These are phyloP conservation scores for Petrolisthes manimaculis DNA, from an alignment of 2,888 invertebrate species.

Conservation along the genomic window DNA sequence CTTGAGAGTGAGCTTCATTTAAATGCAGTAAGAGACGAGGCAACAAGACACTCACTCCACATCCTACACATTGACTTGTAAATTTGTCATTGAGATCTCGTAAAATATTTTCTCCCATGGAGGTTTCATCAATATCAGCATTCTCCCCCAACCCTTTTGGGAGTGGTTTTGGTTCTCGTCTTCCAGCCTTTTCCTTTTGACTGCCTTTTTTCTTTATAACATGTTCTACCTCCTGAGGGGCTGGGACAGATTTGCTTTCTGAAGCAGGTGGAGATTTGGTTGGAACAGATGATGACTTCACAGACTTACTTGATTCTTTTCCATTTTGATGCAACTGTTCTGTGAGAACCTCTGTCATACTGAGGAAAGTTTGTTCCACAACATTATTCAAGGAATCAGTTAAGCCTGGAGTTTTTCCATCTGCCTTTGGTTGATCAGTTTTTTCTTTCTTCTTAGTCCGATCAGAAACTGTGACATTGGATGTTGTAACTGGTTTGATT, in stretches of 20 bases:
- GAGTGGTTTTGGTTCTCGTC: constrained; percentile 45
- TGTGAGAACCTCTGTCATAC: constrained; percentile 51
- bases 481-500: neutral
- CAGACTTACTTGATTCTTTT: constrained; percentile 23
- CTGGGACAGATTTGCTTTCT: neutral
- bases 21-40: constrained; percentile 47
- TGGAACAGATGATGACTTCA: neutral
- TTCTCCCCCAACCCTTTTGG: constrained; percentile 64
- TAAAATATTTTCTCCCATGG: constrained; percentile 63
- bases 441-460: constrained; percentile 24
- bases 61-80: constrained; percentile 63
- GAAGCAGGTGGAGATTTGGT: neutral
- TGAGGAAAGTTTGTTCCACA: constrained; percentile 53
- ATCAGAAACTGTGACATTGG: neutral
- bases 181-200: constrained; percentile 26
- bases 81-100: constrained; percentile 62
- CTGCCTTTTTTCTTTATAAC: constrained; percentile 35
- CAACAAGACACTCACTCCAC: constrained; percentile 60
- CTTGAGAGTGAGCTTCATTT: constrained; percentile 50
- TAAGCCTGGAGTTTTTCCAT: constrained; percentile 44
- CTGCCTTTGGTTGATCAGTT: constrained; percentile 9
- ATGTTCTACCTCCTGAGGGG: constrained; percentile 9
- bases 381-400: constrained; percentile 58
- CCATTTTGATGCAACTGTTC: constrained; percentile 41
- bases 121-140: constrained; percentile 61